A percentile compares a stretch with the other conserved stretches of the same genome.
Conservation (phyloP, 2,797 vertebrate species). For the Hemibagrus guttatus region DNA sequence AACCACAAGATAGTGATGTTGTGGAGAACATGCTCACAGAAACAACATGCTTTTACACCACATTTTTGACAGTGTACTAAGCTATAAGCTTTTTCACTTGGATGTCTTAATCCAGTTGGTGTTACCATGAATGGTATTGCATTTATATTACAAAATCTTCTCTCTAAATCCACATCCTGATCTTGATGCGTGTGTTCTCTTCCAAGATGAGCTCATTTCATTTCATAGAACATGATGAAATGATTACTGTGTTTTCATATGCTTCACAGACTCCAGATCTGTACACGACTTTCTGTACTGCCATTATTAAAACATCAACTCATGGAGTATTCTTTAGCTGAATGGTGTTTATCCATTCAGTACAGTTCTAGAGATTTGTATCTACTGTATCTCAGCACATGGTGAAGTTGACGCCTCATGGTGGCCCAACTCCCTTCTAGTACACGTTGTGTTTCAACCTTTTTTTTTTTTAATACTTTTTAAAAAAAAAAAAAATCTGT, state of each 20-base stretch:
- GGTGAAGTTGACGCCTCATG: not conserved
- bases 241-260: not conserved
- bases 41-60: not conserved
- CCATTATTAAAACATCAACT: not conserved
- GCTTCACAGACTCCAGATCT: not conserved
- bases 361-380: not conserved
- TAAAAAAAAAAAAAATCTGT: no score
- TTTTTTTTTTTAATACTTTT: not conserved
- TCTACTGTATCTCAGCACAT: not conserved
- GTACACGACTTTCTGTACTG: not conserved
- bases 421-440: not conserved
- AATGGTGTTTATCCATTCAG: not conserved
- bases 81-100: not conserved
- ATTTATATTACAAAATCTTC: not conserved
- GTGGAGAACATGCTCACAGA: not conserved
- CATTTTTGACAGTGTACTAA: not conserved
- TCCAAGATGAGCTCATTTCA: not conserved
- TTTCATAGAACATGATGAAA: not conserved
- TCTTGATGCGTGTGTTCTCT: not conserved
- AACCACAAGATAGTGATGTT: slow-evolving; percentile 13
- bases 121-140: not conserved
- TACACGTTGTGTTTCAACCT: not conserved
- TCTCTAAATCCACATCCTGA: not conserved
- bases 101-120: not conserved
- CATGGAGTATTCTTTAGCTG: not conserved